Evolutionary conservation across 30 jellyfish, hydroid and myxozoan genomes (phyloP), one percentile per base, ranked within the genome.

Genomic region (Morbakka virulenta): DNA sequence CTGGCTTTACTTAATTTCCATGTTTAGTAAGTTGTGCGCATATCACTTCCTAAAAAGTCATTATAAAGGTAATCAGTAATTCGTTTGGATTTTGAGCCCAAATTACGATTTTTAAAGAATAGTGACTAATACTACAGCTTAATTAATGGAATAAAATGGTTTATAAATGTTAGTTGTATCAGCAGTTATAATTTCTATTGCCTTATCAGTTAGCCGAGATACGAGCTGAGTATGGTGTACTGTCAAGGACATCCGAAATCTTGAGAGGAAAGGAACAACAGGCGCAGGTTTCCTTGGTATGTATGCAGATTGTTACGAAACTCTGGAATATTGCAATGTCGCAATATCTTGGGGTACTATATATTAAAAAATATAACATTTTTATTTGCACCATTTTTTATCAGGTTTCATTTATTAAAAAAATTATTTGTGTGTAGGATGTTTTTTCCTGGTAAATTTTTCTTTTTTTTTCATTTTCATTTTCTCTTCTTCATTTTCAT

Each of bases 141-240:
- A n/a, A n/a, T n/a, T n/a, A n/a, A n/a, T n/a, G n/a, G n/a, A n/a
- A n/a, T n/a, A n/a, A n/a, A n/a, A n/a, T n/a, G n/a, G n/a, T n/a
- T n/a, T n/a, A n/a, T n/a, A n/a, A n/a, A n/a, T n/a, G n/a, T n/a
- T n/a, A n/a, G n/a, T n/a, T n/a, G n/a, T n/a, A n/a, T n/a, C n/a
- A 41, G 57, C 17, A 41, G 57, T 41, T 6, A 41, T 41, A 41
- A 6, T 41, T 41, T 41, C 17, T 41, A 21, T 1, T 22, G 31
- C 2, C 71, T 30, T 69, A 62, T 25, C 57, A 92, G 98, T 81
- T 92, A 28, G 95, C 98, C 1, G 98, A 92, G 70, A 29, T 92
- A 28, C 92, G 87, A 34, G 98, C 98, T 9, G 98, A 92, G 76
- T 67, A 52, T 49, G 98, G 98, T 29, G 96, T 92, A 35, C 87